phyloP scores from a whole-genome alignment of 2,888 invertebrate species.

The Catocala nupta region DNA sequence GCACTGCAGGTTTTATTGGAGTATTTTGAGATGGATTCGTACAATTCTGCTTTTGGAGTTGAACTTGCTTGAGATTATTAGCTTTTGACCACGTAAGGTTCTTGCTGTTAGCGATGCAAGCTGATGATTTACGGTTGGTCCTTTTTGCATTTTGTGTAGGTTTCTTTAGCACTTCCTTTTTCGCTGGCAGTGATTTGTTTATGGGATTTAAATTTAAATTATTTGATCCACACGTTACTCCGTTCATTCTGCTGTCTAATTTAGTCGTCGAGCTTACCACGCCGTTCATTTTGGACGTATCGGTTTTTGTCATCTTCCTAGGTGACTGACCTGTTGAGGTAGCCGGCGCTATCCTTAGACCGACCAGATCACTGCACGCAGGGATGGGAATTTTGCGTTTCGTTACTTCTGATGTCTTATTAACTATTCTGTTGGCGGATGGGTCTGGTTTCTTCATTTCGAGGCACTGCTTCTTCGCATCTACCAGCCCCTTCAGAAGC shows the following conservation, averaged over 20 bases:
- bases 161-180: slow-evolving; percentile 73
- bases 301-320: slow-evolving; percentile 69
- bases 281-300: slow-evolving; percentile 69
- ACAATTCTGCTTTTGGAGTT: slow-evolving; percentile 79
- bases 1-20: slow-evolving; percentile 43
- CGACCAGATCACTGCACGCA: slow-evolving; percentile 61
- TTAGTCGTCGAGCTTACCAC: slow-evolving; percentile 81
- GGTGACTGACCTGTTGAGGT: slow-evolving; percentile 62
- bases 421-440: slow-evolving; percentile 74
- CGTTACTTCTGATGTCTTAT: slow-evolving; percentile 54
- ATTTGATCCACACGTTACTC: slow-evolving; percentile 82
- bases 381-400: slow-evolving; percentile 74
- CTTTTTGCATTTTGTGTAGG: slow-evolving; percentile 65
- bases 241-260: slow-evolving; percentile 81
- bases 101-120: slow-evolving; percentile 82
- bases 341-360: slow-evolving; percentile 68
- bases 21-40: slow-evolving; percentile 64
- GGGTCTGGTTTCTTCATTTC: slow-evolving; percentile 67
- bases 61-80: slow-evolving; percentile 81
- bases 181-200: slow-evolving; percentile 63
- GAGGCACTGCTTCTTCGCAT: slow-evolving; percentile 66
- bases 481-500: slow-evolving; percentile 68
- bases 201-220: slow-evolving; percentile 75
- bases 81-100: slow-evolving; percentile 84
- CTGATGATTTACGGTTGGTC: slow-evolving; percentile 81